Evolutionary conservation across 2,113 vertebrate genomes (phyloP), one percentile per base, ranked within the genome.

Genomic region (Muscicapa adusta): DNA sequence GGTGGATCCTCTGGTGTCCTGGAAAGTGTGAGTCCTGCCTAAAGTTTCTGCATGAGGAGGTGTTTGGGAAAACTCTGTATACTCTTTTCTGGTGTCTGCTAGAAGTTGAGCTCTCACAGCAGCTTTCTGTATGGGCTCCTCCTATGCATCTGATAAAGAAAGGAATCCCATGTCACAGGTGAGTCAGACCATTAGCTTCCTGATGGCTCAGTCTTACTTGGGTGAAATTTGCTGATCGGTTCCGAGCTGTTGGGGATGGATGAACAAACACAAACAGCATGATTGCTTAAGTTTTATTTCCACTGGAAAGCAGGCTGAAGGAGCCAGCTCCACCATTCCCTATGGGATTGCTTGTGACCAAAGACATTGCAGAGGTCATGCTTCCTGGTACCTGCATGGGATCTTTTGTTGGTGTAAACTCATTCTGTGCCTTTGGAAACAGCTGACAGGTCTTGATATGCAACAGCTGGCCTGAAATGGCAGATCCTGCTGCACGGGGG

Each of bases 401-500:
- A 72, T 84, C 57, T 71, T 91, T 47, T 38, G 12, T 78, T 84
- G 73, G 40, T 72, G 23, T 78, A 57, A 87, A 84, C 45, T 74
- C 43, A 51, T 83, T 88, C 65, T 81, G 34, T 85, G 66, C 70
- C 77, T 78, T 58, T 86, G 60, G 73, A 94, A 74, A n/a, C 68
- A 91, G 72, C 53, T 61, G 36, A 16, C 47, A 81, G 31, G 48
- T 68, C 61, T 60, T 92, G 53, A 74, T 92, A 17, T 34, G 57
- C 86, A 86, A 58, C 61, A 87, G 57, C 65, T 65, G 48, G 19
- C 45, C 57, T 81, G 77, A 78, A 88, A 53, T 40, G 66, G 53
- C 38, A 67, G 43, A 51, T 71, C 8, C 29, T 58, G 42, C 36
- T 58, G 26, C 2, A 1, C 34, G 0, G 0, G 50, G 7, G 4